Evolutionary conservation across 2,113 vertebrate genomes (phyloP).

Genomic region (Odocoileus hemionus): DNA sequence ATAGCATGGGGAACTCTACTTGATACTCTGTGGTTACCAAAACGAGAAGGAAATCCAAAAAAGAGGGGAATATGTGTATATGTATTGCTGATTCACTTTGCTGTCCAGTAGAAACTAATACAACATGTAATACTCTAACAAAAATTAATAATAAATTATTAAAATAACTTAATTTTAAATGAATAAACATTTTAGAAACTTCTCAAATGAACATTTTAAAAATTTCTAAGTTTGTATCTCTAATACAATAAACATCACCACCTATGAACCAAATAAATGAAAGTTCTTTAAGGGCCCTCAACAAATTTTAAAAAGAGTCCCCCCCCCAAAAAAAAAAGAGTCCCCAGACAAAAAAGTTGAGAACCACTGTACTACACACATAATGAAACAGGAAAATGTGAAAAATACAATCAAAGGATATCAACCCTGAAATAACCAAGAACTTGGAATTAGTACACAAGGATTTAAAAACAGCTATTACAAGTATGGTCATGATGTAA

Average conservation of each 20-base stretch:
- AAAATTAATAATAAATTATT: neutral
- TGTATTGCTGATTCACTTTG: neutral
- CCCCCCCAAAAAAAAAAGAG: neutral
- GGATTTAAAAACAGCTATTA: neutral
- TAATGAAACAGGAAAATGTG: neutral
- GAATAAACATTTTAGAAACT: neutral
- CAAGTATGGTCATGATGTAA: neutral
- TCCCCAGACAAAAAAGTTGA: neutral
- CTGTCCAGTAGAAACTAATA: neutral
- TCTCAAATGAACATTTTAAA: neutral
- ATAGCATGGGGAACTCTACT: neutral
- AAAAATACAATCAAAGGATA: neutral
- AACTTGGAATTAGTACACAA: neutral
- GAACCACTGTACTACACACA: neutral
- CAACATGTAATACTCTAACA: neutral
- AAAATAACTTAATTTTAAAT: neutral
- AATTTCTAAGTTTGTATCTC: neutral
- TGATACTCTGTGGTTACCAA: neutral
- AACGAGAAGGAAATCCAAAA: neutral
- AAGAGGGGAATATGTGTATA: neutral
- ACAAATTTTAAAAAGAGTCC: neutral
- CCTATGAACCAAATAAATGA: neutral
- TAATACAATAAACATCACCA: neutral
- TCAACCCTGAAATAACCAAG: neutral
- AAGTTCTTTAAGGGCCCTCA: neutral